phyloP scores from a whole-genome alignment of 2,888 invertebrate species.

The Tholera decimalis region DNA sequence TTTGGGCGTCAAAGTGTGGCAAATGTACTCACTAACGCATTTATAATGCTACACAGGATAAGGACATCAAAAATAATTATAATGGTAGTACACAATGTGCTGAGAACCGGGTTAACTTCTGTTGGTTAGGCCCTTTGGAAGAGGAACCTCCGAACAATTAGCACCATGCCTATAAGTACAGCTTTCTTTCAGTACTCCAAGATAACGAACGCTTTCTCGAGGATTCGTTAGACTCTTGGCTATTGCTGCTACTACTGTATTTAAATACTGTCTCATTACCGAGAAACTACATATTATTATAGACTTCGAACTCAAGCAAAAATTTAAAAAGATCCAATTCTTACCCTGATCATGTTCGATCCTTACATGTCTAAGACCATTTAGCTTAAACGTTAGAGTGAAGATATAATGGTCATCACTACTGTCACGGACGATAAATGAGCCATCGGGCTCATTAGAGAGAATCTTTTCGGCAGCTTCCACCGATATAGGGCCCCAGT shows the following conservation, averaged over 20 bases:
- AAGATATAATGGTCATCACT: constrained; percentile 99
- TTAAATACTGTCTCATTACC: too few relatives aligned
- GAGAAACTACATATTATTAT: too few relatives aligned
- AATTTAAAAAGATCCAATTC: constrained; percentile 54
- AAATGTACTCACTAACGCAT: too few relatives aligned
- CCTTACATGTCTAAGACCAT: constrained; percentile 97
- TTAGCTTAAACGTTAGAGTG: constrained; percentile 97
- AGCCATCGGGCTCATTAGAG: constrained; percentile 98
- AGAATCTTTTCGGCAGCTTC: constrained; percentile 98
- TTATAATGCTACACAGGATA: too few relatives aligned
- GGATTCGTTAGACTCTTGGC: background rate
- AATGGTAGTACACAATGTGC: too few relatives aligned
- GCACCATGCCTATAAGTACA: background rate
- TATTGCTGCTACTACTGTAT: too few relatives aligned
- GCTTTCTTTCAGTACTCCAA: too few relatives aligned
- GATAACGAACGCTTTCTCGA: background rate
- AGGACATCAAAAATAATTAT: too few relatives aligned
- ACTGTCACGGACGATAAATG: constrained; percentile 98
- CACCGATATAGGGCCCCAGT: constrained; percentile 98
- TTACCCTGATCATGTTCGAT: constrained; percentile 98
- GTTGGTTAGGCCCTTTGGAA: background rate
- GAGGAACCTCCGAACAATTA: background rate
- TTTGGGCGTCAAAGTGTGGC: too few relatives aligned
- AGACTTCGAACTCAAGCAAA: background rate
- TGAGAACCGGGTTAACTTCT: background rate